Conservation (phyloP, 23 tunicate genomes). For the Oikopleura albicans region DNA sequence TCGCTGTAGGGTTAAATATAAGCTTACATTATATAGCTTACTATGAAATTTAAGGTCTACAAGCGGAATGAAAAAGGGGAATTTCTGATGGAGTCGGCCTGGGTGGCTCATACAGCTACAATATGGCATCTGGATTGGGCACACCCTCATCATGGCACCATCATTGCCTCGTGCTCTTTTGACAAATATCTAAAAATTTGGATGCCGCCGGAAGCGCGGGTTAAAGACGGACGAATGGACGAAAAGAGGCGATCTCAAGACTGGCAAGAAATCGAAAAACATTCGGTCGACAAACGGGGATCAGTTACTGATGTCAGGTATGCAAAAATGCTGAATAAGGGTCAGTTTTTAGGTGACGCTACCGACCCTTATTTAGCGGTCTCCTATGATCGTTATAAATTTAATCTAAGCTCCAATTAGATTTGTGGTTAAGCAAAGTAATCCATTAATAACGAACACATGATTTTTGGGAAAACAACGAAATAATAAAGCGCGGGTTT, state of each 20-base stretch:
- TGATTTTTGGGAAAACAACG: no score
- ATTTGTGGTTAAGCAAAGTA: no score
- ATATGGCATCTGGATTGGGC: constrained; percentile 18
- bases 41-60: no score
- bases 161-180: background rate
- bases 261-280: background rate
- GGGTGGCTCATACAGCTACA: background rate
- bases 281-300: background rate
- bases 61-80: background rate
- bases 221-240: background rate
- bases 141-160: background rate
- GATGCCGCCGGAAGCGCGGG: background rate
- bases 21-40: no score
- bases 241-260: background rate
- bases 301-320: constrained; percentile 4
- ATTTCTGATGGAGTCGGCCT: background rate
- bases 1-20: no score
- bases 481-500: no score
- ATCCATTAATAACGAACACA: no score
- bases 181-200: background rate
- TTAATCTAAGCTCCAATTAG: no score
- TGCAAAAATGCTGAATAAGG: no score
- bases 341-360: no score
- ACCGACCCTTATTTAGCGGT: no score
- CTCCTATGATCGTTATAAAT: no score